These are phyloP conservation scores for Brachionus angularis DNA, from an alignment of 1,140 invertebrate genomes.

Conservation along the genomic window DNA sequence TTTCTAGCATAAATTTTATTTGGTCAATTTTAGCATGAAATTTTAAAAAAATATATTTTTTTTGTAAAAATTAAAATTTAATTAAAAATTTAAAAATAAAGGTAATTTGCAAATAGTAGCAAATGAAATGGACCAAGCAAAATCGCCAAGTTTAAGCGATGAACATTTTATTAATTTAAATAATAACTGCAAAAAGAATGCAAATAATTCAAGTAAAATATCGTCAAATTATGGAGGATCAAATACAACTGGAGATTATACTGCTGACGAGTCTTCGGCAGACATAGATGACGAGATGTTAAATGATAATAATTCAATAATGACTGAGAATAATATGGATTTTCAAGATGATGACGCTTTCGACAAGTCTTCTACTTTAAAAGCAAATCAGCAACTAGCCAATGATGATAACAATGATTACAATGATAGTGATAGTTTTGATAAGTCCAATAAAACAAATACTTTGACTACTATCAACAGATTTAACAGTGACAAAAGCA, in stretches of 20 bases:
- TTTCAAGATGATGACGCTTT: slow-evolving; percentile 17
- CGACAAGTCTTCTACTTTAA: slow-evolving; percentile 10
- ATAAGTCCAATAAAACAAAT: background rate
- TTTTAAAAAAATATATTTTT: no score
- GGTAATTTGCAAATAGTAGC: background rate
- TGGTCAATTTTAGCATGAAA: no score
- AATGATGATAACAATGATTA: background rate
- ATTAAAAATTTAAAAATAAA: background rate
- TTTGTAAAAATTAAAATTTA: background rate
- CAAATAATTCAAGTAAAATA: no score
- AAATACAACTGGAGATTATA: no score
- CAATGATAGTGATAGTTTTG: background rate
- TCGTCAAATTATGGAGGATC: no score
- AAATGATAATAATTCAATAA: no score
- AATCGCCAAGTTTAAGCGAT: slow-evolving; percentile 27
- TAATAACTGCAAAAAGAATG: no score
- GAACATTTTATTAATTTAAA: slow-evolving; percentile 17
- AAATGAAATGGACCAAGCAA: slow-evolving; percentile 20
- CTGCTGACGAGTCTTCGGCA: no score
- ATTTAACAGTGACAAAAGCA: slow-evolving; percentile 36
- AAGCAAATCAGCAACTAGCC: background rate
- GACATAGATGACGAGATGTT: no score
- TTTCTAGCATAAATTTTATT: no score
- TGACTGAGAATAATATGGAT: no score
- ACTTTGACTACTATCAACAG: slow-evolving; percentile 14